phyloP scores from a whole-genome alignment of 2,888 invertebrate genomes.

The Ceraclea dissimilis region DNA sequence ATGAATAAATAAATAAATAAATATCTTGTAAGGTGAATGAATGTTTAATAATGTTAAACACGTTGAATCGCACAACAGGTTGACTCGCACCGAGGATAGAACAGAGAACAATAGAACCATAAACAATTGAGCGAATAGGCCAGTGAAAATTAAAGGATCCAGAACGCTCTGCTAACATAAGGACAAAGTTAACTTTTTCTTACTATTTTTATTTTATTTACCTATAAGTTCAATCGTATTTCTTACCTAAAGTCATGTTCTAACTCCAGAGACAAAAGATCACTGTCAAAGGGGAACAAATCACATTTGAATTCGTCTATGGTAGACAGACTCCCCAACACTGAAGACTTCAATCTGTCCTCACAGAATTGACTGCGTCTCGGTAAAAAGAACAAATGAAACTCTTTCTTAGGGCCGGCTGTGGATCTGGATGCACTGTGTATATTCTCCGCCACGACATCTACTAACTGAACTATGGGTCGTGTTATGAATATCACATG shows the following conservation, averaged over 20 bases:
- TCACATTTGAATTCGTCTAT: conserved; percentile 83
- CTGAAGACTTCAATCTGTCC: conserved; percentile 75
- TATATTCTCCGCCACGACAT: conserved; percentile 69
- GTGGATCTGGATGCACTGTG: conserved; percentile 31
- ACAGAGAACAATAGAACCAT: too few relatives aligned
- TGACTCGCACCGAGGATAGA: too few relatives aligned
- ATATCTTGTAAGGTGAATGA: too few relatives aligned
- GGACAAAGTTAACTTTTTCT: too few relatives aligned
- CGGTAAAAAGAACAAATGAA: conserved; percentile 85
- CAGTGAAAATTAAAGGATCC: too few relatives aligned
- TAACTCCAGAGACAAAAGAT: conserved; percentile 88
- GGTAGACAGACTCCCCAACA: conserved; percentile 65
- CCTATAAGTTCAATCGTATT: too few relatives aligned
- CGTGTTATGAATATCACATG: conserved; percentile 86
- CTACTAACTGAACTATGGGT: conserved; percentile 76
- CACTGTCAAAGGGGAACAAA: conserved; percentile 85
- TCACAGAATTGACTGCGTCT: conserved; percentile 80
- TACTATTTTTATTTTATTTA: too few relatives aligned
- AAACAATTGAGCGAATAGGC: too few relatives aligned
- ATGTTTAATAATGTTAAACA: too few relatives aligned
- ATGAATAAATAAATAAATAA: too few relatives aligned
- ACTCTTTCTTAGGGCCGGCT: conserved; percentile 55
- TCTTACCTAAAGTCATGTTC: conserved; percentile 67
- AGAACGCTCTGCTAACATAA: too few relatives aligned
- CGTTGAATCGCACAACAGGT: too few relatives aligned